phyloP scores from a whole-genome alignment of 2,797 vertebrate species.

The Argentina silus region DNA sequence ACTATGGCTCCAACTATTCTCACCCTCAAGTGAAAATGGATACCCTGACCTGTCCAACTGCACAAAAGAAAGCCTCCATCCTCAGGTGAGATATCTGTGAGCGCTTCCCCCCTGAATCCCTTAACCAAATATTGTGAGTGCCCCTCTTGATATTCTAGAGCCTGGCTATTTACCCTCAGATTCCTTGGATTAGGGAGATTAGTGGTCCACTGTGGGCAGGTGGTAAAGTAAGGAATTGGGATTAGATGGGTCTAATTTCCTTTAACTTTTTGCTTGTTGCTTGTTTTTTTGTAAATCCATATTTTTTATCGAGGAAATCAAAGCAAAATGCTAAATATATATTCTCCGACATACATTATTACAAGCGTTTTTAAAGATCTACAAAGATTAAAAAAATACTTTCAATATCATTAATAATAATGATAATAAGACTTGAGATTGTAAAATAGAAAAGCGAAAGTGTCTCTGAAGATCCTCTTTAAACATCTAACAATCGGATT shows the following conservation, averaged over 20 bases:
- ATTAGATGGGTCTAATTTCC: not conserved
- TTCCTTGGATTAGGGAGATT: conserved; percentile 74
- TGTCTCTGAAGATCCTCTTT: not conserved
- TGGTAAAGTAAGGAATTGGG: conserved; percentile 29
- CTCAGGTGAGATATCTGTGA: conserved; percentile 75
- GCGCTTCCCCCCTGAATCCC: conserved; percentile 76
- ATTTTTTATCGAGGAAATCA: too few species aligned
- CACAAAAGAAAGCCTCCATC: conserved; percentile 66
- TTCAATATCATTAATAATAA: too few species aligned
- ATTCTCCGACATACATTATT: too few species aligned
- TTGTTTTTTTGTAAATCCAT: too few species aligned
- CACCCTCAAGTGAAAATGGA: conserved; percentile 78
- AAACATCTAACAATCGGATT: conserved; percentile 6
- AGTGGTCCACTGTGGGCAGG: conserved; percentile 47
- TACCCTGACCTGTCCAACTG: conserved; percentile 69
- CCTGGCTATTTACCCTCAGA: conserved; percentile 74
- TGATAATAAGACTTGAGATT: not conserved
- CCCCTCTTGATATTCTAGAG: conserved; percentile 72
- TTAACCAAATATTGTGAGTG: conserved; percentile 82
- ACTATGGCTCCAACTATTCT: conserved; percentile 41
- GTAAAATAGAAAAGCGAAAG: not conserved
- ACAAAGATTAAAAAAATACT: too few species aligned
- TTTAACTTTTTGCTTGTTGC: too few species aligned
- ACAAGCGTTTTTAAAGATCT: too few species aligned
- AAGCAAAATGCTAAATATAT: too few species aligned